Evolutionary conservation across 2,797 vertebrate species (phyloP).

Genomic region (Borostomias antarcticus): DNA sequence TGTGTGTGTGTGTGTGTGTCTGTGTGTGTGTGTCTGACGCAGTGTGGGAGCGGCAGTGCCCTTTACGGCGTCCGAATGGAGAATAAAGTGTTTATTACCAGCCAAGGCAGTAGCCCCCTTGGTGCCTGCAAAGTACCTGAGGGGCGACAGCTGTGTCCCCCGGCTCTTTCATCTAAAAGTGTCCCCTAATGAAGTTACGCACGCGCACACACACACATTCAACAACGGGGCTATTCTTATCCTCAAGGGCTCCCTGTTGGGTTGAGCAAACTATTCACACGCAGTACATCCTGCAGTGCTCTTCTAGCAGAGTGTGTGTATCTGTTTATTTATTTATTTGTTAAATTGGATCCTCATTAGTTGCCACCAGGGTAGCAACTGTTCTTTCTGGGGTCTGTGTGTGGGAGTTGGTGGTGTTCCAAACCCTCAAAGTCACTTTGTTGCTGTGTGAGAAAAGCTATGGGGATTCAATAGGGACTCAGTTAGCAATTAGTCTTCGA

Average conservation of each 20-base stretch:
- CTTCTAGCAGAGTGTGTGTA: conserved; percentile 15
- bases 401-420: conserved; percentile 1
- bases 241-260: conserved; percentile 47
- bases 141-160: conserved; percentile 53
- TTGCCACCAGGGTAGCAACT: too few relatives aligned
- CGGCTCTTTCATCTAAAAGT: conserved; percentile 61
- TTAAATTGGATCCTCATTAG: too few relatives aligned
- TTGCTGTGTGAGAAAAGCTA: conserved; percentile 23
- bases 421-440: conserved; percentile 32
- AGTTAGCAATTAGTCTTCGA: conserved; percentile 30
- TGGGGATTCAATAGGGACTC: conserved; percentile 12
- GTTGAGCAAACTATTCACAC: conserved; percentile 52
- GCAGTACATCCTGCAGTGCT: conserved; percentile 35
- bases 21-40: not conserved
- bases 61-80: conserved; percentile 28
- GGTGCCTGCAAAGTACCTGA: conserved; percentile 40
- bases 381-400: too few relatives aligned
- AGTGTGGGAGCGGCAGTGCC: not conserved
- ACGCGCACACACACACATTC: conserved; percentile 20
- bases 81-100: conserved; percentile 43
- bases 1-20: conserved; percentile 5
- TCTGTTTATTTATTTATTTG: conserved; percentile 7
- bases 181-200: conserved; percentile 56
- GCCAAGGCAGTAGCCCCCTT: conserved; percentile 28
- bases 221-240: conserved; percentile 57